Base-by-base conservation (phyloP, 1,140 invertebrate genomes). In the Bombus polaris region DNA sequence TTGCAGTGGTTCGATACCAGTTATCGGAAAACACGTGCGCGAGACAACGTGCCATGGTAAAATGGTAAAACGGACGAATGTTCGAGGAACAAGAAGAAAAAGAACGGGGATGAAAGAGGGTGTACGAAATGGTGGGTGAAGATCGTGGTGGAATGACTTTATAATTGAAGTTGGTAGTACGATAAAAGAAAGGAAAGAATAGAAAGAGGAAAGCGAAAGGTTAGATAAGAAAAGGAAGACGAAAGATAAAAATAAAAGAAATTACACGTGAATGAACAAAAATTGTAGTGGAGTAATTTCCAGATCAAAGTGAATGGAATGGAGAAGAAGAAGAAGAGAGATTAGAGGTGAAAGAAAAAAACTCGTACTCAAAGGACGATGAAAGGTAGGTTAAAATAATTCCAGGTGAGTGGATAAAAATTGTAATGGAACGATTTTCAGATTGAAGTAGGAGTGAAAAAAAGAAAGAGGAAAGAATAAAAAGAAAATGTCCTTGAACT, bases 1-100 rank as follows among this genome's bases (percentile, higher is more conserved):
- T 88, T 86, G 75, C 84, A 79, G 77, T 76, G 73, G 35, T 78
- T 42, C 72, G 73, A 37, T 74, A 44, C 12, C 85, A 35, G 66
- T 25, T 39, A 62, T 39, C 53, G 75, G 65, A 75, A 42, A 75
- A 35, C 66, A n/a, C 62, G 71, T 37, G 15, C 66, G 32, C 66
- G 0, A 22, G 18, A 37, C 18, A 4, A 70, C 3, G 22, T 53
- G 18, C 5, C 1, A 8, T 10, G 9, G 22, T 35, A 13, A 39
- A 39, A 28, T 25, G 68, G 22, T 25, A 39, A 25, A 70, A 39
- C 68, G 22, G 25, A 39, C 18, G 22, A 22, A 37, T 13, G 2
- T 68, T 35, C 2, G 18, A 22, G 25, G 6, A 32, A 37, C 8
- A 35, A 22, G 18, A 35, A 68, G 15, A 35, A 68, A 15, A 4